Evolutionary conservation across 2,113 vertebrate genomes (phyloP).

Genomic region (Sapajus apella): DNA sequence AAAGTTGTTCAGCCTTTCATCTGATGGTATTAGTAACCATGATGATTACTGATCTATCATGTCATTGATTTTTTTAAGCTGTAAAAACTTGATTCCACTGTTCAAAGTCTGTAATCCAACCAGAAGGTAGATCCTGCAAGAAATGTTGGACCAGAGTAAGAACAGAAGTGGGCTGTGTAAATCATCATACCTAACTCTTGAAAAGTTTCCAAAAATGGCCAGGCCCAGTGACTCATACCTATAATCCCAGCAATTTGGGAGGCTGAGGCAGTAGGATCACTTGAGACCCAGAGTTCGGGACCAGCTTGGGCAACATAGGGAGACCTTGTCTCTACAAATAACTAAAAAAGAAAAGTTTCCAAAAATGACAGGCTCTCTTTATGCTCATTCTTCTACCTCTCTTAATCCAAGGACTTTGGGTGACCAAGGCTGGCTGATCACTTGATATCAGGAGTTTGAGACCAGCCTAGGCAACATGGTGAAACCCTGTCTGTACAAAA

Average conservation of each 20-base stretch:
- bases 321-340: too few species aligned
- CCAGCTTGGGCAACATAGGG: too few species aligned
- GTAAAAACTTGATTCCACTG: constrained; percentile 20
- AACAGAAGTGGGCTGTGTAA: neutral
- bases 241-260: too few species aligned
- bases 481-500: too few species aligned
- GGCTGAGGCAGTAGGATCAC: too few species aligned
- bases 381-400: neutral
- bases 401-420: too few species aligned
- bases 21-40: neutral
- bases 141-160: neutral
- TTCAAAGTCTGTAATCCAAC: constrained; percentile 25
- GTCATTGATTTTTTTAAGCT: constrained; percentile 7
- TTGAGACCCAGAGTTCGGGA: too few species aligned
- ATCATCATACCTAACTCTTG: neutral
- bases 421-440: too few species aligned
- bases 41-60: neutral
- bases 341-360: neutral
- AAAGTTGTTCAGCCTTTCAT: constrained; percentile 3
- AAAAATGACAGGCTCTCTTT: neutral
- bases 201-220: neutral
- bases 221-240: neutral
- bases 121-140: neutral
- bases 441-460: too few species aligned
- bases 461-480: too few species aligned